phyloP scores from a whole-genome alignment of 1,140 invertebrate genomes.

The Scaptomyza hsui region DNA sequence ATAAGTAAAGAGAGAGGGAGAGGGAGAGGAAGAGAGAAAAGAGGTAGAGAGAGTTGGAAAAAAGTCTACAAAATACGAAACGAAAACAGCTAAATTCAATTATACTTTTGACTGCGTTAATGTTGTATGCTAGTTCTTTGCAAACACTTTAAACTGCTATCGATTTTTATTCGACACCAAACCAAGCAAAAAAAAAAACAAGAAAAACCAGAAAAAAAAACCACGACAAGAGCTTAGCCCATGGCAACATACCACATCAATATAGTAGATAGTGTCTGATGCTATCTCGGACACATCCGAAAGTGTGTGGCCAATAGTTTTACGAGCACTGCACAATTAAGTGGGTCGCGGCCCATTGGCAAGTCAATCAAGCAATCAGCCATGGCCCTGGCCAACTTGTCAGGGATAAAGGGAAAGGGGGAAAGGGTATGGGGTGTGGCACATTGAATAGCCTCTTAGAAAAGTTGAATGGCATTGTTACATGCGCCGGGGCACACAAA shows the following conservation, averaged over 20 bases:
- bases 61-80: neutral
- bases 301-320: constrained; percentile 43
- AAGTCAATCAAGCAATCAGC: constrained; percentile 77
- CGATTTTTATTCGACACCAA: neutral
- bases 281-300: neutral
- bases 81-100: constrained; percentile 11
- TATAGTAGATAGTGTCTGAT: neutral
- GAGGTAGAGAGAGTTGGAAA: neutral
- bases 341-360: constrained; percentile 59
- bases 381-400: constrained; percentile 37
- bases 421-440: neutral
- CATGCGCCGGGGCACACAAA: constrained; percentile 38
- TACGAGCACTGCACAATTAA: constrained; percentile 62
- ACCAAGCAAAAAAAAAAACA: too few species aligned
- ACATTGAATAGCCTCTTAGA: neutral
- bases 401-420: neutral
- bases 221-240: neutral
- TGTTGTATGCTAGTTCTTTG: neutral
- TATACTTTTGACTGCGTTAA: constrained; percentile 4
- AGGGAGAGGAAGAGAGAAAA: neutral
- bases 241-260: neutral
- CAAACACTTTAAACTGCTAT: neutral
- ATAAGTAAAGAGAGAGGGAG: neutral
- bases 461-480: constrained; percentile 50
- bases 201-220: too few species aligned